Evolutionary conservation across 2,888 invertebrate genomes (phyloP).

Genomic region (Sericinus montela): DNA sequence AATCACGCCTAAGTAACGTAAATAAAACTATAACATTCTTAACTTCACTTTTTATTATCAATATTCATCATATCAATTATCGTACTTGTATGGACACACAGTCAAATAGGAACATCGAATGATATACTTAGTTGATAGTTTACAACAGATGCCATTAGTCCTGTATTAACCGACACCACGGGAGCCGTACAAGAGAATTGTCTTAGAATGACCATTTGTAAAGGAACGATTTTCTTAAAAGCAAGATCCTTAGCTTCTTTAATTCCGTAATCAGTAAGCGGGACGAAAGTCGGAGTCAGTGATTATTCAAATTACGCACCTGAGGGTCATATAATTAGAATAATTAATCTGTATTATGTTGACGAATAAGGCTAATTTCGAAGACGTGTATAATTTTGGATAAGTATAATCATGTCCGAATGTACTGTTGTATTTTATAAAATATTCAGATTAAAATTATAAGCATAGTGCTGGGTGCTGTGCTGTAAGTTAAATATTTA

Average conservation of each 20-base stretch:
- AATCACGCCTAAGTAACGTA: too few species aligned
- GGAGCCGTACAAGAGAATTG: constrained; percentile 36
- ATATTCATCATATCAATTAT: too few species aligned
- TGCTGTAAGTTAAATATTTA: too few species aligned
- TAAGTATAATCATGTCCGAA: too few species aligned
- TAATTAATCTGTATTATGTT: constrained; percentile 38
- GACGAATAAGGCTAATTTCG: constrained; percentile 8
- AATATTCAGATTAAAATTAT: too few species aligned
- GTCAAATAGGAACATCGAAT: too few species aligned
- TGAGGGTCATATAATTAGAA: constrained; percentile 22
- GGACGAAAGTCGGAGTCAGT: constrained; percentile 55
- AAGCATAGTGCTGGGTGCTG: too few species aligned
- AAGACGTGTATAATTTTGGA: neutral
- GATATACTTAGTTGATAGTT: too few species aligned
- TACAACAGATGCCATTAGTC: constrained; percentile 68
- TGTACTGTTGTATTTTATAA: too few species aligned
- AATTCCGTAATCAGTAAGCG: constrained; percentile 29
- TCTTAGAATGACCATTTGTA: constrained; percentile 40
- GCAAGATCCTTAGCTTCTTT: constrained; percentile 41
- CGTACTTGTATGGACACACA: too few species aligned
- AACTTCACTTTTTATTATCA: too few species aligned
- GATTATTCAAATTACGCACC: constrained; percentile 64
- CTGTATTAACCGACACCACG: constrained; percentile 62
- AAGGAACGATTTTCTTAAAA: constrained; percentile 60
- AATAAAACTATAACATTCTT: too few species aligned